Base-by-base conservation (phyloP, 2,797 vertebrate species). In the Oryzias dopingdopingensis region DNA sequence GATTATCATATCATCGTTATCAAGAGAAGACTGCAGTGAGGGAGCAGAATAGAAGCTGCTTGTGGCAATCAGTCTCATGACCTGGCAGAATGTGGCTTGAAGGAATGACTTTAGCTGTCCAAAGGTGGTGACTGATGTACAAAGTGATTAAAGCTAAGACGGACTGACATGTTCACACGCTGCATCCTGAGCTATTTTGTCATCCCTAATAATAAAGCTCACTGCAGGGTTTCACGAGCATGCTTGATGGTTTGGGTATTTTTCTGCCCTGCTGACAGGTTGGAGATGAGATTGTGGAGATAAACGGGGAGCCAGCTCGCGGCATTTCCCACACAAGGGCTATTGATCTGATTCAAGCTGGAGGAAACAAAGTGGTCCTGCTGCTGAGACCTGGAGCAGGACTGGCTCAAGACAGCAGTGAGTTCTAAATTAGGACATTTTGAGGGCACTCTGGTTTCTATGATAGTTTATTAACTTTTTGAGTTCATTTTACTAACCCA, bases 241-340 rank as follows among this genome's bases (percentile, higher is more conserved):
- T 52, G 0, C 59, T 22, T 44, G 44, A 48, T 17, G 37, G n/a
- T 42, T 49, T 43, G 29, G 48, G 17, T 48, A 15, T 42, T 61
- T 41, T 51, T 83, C 62, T 69, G 67, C 71, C 37, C 53, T 49
- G 12, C 18, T 54, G 4, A 74, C 84, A 99, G 97, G 97, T 99
- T 50, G 97, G 97, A 52, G 97, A 99, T 90, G 97, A 99, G 85
- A 98, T 99, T 24, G 96, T 99, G 74, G 97, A 99, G 89, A 98
- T 99, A 65, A 99, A 98, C 2, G 95, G 96, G 18, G 97, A 99
- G 56, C 94, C 96, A 7, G 97, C 97, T 1, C 95, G 97, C 64
- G 97, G 97, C 52, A 97, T 99, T 80, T 97, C 96, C 61, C 97
- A 99, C 43, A 98, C 96, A 1, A 90, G 97, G 54, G 97, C 97